Base-by-base conservation (phyloP, 1,140 invertebrate genomes). In the Drosophila pachea region DNA sequence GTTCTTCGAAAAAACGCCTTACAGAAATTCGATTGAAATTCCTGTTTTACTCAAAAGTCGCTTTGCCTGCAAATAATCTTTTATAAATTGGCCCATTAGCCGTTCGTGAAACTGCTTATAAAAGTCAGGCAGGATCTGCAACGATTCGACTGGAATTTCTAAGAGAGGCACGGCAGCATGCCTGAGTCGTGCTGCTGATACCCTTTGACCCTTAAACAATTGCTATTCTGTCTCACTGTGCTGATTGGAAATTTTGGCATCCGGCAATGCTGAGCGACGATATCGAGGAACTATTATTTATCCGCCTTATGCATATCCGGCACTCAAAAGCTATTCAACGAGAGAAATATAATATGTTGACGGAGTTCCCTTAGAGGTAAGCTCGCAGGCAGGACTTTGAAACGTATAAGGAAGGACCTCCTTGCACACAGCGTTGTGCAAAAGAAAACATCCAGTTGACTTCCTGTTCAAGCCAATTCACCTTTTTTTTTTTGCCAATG, bases 401-500 rank as follows among this genome's bases (percentile, higher is more conserved):
- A 35, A 48, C 36, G 40, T 36, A 67, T 55, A 61, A 67, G n/a
- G n/a, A n/a, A 60, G 63, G 38, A 59, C 8, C 47, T 29, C 43
- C 53, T 33, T 49, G 64, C 63, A 61, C 64, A 50, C 58, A 40
- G 12, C 68, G 52, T 58, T 45, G 54, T 65, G 76, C 53, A 59
- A 42, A 68, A 45, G 58, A 67, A 79, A 54, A 70, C 70, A 79
- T 84, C 76, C 77, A 86, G 74, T 86, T 86, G 86, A 86, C 86
- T 86, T 86, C 81, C 76, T 76, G 70, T 76, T 67, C 74, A 74
- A 86, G 81, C 75, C 81, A 81, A 86, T 81, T 73, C 74, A 86
- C 86, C 76, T 86, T 84, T 86, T 77, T 64, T 74, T 74, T 86
- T 86, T 86, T 86, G 81, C 73, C 70, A 74, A 81, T 84, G 86